These are phyloP conservation scores for Drosophila subquinaria DNA, from an alignment of 2,888 invertebrate species.

Conservation along the genomic window DNA sequence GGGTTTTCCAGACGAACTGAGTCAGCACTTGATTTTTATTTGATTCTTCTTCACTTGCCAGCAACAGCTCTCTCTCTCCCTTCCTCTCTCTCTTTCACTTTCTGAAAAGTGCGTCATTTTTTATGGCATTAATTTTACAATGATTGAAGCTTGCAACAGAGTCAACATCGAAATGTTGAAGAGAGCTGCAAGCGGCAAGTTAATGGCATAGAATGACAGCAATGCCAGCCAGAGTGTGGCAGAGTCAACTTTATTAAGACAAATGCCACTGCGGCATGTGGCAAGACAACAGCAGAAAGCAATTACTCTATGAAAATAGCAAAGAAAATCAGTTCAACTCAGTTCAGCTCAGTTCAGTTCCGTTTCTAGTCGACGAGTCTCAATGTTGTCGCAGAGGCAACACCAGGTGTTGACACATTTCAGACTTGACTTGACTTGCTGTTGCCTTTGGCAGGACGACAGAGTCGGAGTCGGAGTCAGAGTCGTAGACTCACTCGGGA, in stretches of 20 bases:
- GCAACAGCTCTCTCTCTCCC: conserved; percentile 7
- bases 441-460: background rate
- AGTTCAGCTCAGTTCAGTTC: conserved; percentile 26
- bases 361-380: conserved; percentile 4
- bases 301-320: conserved; percentile 45
- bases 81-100: background rate
- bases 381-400: conserved; percentile 29
- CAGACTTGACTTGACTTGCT: conserved; percentile 35
- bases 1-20: conserved; percentile 67
- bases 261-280: conserved; percentile 49
- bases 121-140: conserved; percentile 73
- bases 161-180: conserved; percentile 9
- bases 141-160: conserved; percentile 52
- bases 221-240: conserved; percentile 8
- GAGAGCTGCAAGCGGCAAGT: conserved; percentile 6
- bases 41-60: conserved; percentile 64
- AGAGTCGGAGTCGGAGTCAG: background rate
- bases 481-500: background rate
- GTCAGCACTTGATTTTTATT: conserved; percentile 79
- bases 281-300: conserved; percentile 36
- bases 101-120: conserved; percentile 59
- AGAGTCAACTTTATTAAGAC: conserved; percentile 62
- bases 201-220: conserved; percentile 34
- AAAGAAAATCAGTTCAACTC: conserved; percentile 40
- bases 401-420: conserved; percentile 65